phyloP scores from a whole-genome alignment of 2,113 vertebrate species.

The Campylomormyrus tamandua region DNA sequence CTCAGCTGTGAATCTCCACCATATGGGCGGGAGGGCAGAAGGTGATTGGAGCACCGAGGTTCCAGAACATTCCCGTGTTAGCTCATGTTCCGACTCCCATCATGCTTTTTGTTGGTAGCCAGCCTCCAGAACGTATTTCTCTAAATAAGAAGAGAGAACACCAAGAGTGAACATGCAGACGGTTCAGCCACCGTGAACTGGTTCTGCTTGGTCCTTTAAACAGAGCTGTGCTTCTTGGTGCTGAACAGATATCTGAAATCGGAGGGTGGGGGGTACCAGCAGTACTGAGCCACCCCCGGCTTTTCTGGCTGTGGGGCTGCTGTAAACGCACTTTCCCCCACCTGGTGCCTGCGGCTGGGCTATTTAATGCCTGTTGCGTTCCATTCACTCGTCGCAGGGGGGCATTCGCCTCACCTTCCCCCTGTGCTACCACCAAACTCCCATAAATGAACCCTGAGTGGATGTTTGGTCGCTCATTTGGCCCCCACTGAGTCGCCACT shows the following conservation, averaged over 20 bases:
- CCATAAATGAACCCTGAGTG: constrained; percentile 25
- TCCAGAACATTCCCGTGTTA: background rate
- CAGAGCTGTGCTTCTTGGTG: background rate
- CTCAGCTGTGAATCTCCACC: background rate
- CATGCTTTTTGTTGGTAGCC: background rate
- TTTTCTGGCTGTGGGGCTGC: background rate
- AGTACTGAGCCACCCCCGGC: background rate
- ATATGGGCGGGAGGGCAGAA: background rate
- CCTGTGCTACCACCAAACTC: background rate
- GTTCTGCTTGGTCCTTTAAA: background rate
- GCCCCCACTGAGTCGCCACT: background rate
- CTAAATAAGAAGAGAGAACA: background rate
- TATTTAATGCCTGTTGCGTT: background rate
- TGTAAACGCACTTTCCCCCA: background rate
- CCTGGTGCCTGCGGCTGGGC: background rate
- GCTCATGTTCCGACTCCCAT: background rate
- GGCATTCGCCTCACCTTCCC: background rate
- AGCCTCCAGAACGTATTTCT: background rate
- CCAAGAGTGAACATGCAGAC: background rate
- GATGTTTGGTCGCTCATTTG: background rate
- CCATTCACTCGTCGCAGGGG: background rate
- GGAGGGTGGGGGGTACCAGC: background rate
- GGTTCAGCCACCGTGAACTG: background rate
- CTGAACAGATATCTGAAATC: background rate
- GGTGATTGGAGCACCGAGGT: background rate